Percentiles rank a stretch among this genome's conserved stretches.
phyloP scores from a whole-genome alignment of 2,888 invertebrate species.

The Drosophila anomalata region DNA sequence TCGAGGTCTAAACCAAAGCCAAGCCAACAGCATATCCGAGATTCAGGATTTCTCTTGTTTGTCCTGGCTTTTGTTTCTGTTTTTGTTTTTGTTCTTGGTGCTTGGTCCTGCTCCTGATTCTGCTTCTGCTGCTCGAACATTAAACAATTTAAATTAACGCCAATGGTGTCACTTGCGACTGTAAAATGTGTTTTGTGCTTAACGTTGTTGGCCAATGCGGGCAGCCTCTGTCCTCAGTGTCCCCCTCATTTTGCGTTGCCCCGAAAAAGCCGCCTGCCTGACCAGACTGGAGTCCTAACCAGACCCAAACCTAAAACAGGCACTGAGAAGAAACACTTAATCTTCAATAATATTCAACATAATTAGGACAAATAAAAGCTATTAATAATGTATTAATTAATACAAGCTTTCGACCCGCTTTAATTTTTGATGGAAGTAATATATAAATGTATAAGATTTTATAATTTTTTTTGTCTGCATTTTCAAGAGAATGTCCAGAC shows the following conservation, averaged over 20 bases:
- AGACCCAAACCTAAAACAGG: constrained; percentile 10
- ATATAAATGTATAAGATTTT: not conserved
- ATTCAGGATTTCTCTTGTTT: constrained; percentile 62
- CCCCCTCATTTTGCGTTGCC: constrained; percentile 6
- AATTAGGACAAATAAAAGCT: not conserved
- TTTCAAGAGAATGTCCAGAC: constrained; percentile 10
- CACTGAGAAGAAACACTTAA: constrained; percentile 1
- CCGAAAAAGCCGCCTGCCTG: constrained; percentile 32
- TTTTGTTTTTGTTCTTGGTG: constrained; percentile 12
- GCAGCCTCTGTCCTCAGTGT: constrained; percentile 23
- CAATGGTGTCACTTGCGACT: constrained; percentile 81
- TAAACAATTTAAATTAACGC: constrained; percentile 82
- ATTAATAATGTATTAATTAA: not conserved
- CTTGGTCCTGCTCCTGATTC: constrained; percentile 12
- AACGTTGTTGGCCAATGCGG: constrained; percentile 68
- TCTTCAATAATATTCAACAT: not conserved
- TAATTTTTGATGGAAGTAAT: not conserved
- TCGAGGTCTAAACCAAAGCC: constrained; percentile 43
- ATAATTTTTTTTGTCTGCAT: not conserved
- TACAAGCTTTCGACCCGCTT: not conserved
- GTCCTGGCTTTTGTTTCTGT: constrained; percentile 28
- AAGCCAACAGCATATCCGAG: constrained; percentile 51
- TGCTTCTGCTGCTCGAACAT: constrained; percentile 62
- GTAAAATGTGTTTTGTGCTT: constrained; percentile 75
- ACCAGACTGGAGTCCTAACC: constrained; percentile 14